Base-by-base conservation (phyloP, 2,888 invertebrate species). In the Lordiphosa fenestrarum region DNA sequence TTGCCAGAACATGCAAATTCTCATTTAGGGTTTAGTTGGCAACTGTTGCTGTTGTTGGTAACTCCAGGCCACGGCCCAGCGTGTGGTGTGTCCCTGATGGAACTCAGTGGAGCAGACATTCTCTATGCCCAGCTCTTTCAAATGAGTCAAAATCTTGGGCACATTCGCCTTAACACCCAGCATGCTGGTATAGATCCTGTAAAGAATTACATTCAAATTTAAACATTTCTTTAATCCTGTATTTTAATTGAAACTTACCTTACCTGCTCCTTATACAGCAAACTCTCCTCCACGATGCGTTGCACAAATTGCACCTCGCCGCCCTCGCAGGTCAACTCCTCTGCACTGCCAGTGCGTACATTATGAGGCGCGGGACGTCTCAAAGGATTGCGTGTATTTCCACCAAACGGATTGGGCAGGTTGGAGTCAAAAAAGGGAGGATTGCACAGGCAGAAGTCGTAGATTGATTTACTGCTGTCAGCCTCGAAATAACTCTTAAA, bases 11-110 rank as follows among this genome's bases (percentile, higher is more conserved):
- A 85, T 80, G 78, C 85, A 66, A 80, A 76, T 85, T 69, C 70
- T 41, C 68, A 80, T 68, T 80, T 80, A 80, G 62, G 63, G 60
- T 23, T 25, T 12, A 33, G 33, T 33, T 10, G 36, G n/a, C 40
- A 30, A 30, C 30, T 30, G 30, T 30, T 30, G 30, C 9, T 30
- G 30, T 10, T 36, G 41, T 25, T 50, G 40, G 21, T 50, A 95
- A 4, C 96, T 95, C 99, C 99, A 99, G 2, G 97, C 98, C 33
- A 99, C 88, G 10, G 97, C 98, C 99, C 99, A 99, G 69, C 99
- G 92, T 68, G 96, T 97, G 1, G 98, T 98, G 74, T 95, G 92
- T 0, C 99, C 99, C 90, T 99, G 98, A 84, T 94, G 94, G 88
- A 98, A 97, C 86, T 96, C 95, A 0, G 96, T 95, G 73, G 94